Conservation (phyloP, 1,140 invertebrate species). For the Dreissena polymorpha region DNA sequence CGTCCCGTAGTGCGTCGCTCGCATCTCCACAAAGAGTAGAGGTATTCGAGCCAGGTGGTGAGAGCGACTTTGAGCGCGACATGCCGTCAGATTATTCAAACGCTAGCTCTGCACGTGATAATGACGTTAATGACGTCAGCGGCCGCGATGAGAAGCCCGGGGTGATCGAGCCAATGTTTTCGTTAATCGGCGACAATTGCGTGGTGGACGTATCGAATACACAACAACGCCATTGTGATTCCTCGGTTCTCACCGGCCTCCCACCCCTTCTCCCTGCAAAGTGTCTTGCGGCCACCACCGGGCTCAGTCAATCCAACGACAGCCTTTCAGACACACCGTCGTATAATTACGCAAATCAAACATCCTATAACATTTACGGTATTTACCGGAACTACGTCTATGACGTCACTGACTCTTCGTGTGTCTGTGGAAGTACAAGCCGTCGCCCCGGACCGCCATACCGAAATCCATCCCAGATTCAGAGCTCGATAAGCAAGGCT, state of each 20-base stretch:
- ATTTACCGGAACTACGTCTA: not conserved
- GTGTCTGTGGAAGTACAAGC: not conserved
- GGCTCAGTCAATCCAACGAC: constrained; percentile 44
- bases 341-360: constrained; percentile 49
- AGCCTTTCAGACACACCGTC: constrained; percentile 45
- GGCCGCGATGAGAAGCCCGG: not conserved
- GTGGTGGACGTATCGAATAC: not conserved
- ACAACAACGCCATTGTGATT: not conserved
- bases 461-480: not conserved
- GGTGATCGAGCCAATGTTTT: not conserved
- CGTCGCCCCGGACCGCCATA: not conserved
- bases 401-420: not conserved
- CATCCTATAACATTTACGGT: not conserved
- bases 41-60: constrained; percentile 29
- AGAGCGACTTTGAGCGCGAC: constrained; percentile 1
- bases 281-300: constrained; percentile 10
- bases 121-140: not conserved
- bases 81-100: not conserved
- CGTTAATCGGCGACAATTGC: not conserved
- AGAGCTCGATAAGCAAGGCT: not conserved
- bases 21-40: constrained; percentile 11
- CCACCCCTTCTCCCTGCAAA: no score
- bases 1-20: not conserved
- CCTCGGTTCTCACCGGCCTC: no score
- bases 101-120: not conserved